These are phyloP conservation scores for Melanotaenia duboulayi DNA, from an alignment of 2,113 vertebrate species.

Conservation along the genomic window DNA sequence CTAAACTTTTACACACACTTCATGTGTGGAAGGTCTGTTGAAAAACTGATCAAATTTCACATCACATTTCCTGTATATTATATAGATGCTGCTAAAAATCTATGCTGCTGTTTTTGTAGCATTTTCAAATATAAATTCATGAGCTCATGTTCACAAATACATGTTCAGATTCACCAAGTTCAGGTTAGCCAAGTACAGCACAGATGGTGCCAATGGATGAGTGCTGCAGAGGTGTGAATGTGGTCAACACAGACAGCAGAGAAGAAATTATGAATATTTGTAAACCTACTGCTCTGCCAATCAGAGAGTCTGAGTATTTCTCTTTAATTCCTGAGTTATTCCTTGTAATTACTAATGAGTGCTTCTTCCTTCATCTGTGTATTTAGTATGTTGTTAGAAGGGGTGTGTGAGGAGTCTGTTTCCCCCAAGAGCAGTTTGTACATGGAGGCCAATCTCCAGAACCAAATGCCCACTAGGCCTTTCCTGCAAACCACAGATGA, in stretches of 20 bases:
- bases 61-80: background rate
- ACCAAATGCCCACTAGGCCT: slow-evolving; percentile 60
- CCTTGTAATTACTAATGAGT: slow-evolving; percentile 14
- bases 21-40: background rate
- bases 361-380: background rate
- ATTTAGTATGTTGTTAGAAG: slow-evolving; percentile 6
- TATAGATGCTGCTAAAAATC: background rate
- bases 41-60: background rate
- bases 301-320: slow-evolving; percentile 16
- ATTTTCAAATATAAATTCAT: background rate
- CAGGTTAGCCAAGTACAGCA: slow-evolving; percentile 56
- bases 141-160: background rate
- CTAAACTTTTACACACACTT: background rate
- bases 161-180: slow-evolving; percentile 8
- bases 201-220: slow-evolving; percentile 46
- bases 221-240: slow-evolving; percentile 49
- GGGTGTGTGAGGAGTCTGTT: slow-evolving; percentile 32
- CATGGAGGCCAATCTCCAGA: slow-evolving; percentile 53
- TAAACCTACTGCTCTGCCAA: slow-evolving; percentile 49
- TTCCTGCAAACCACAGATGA: slow-evolving; percentile 58
- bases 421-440: slow-evolving; percentile 39
- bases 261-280: slow-evolving; percentile 33
- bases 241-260: slow-evolving; percentile 53
- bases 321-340: background rate
- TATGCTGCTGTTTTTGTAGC: background rate